A percentile compares a stretch with the other conserved stretches of the same genome.
Conservation (phyloP, 64 coral and sea anemone genomes). For the Catalaphyllia jardinei region DNA sequence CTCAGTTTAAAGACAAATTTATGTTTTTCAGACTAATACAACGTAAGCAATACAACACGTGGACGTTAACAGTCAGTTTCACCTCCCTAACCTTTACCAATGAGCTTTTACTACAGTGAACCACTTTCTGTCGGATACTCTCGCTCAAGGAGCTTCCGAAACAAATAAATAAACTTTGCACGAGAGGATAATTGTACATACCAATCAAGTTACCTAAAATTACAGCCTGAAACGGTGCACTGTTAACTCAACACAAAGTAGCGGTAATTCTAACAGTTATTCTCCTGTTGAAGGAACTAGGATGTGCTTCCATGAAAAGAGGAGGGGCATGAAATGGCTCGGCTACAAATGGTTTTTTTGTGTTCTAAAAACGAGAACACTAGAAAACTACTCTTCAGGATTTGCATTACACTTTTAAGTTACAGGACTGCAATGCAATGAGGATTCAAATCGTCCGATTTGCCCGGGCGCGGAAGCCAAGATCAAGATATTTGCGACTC, state of each 20-base stretch:
- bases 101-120: background rate
- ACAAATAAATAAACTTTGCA: conserved; percentile 34
- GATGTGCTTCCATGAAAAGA: background rate
- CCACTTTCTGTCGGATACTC: background rate
- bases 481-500: background rate
- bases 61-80: too few species aligned
- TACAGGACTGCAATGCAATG: too few species aligned
- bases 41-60: too few species aligned
- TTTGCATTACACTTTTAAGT: background rate
- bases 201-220: background rate
- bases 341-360: too few species aligned
- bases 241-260: background rate
- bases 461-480: too few species aligned
- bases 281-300: too few species aligned
- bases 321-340: background rate
- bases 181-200: background rate
- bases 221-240: background rate
- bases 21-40: too few species aligned
- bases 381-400: background rate
- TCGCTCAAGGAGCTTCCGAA: background rate
- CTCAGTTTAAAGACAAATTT: too few species aligned
- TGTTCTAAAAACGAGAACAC: background rate
- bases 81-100: background rate
- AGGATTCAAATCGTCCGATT: too few species aligned
- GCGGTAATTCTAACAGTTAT: background rate